These are phyloP conservation scores for Pteropus rufus DNA, from an alignment of 2,797 vertebrate species.

Conservation along the genomic window DNA sequence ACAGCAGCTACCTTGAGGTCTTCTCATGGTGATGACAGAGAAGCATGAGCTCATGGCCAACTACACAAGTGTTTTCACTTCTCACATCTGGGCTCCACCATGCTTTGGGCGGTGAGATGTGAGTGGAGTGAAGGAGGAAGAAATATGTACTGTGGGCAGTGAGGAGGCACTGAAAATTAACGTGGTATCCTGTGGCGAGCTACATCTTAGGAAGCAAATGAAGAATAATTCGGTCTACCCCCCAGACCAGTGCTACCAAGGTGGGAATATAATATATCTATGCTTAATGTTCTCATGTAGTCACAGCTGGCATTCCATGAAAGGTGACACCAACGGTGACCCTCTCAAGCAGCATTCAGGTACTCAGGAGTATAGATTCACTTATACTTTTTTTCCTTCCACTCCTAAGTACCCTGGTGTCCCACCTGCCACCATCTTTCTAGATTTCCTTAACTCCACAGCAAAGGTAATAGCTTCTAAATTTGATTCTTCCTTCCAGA, in stretches of 20 bases:
- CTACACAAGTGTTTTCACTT: neutral
- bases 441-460: neutral
- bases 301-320: neutral
- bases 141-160: neutral
- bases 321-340: neutral
- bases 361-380: neutral
- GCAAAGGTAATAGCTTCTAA: neutral
- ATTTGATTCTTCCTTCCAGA: slow-evolving; percentile 36
- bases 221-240: neutral
- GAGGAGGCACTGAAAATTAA: neutral
- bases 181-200: neutral
- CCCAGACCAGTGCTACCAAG: neutral
- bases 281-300: neutral
- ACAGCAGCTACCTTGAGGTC: neutral
- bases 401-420: neutral
- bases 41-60: neutral
- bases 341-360: neutral
- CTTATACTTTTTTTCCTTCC: neutral
- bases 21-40: neutral
- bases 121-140: neutral
- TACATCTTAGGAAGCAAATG: neutral
- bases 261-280: neutral
- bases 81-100: neutral
- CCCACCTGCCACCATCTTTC: neutral
- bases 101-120: neutral